Evolutionary conservation across 37 sponge, comb jelly and placozoan species (phyloP), one percentile per base, ranked within the genome.

Genomic region (Diacarnus erythraeanus): DNA sequence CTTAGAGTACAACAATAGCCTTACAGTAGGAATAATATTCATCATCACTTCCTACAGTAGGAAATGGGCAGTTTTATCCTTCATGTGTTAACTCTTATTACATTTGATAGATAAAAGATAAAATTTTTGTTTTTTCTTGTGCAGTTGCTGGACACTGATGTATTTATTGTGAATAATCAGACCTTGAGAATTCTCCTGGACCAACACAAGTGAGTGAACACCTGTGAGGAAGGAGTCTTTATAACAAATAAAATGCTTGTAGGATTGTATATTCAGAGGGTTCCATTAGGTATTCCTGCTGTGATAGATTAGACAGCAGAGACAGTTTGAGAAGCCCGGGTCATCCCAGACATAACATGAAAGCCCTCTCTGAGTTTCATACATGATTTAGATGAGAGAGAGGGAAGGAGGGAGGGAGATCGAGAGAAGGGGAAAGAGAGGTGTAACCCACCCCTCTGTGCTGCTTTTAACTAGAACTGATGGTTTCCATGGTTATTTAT

Each of bases 131-230:
- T 36, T 41, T 29, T 60, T 29, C 38, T 36, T 68, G 8, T 51
- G 1, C 70, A 94, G 94, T 89, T 60, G 83, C 82, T 95, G 42
- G 93, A 95, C 57, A 39, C 40, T 9, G 96, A 95, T 69, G 89
- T 89, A 57, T 89, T 95, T 76, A 47, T 95, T 29, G 82, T 81
- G 1, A 90, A 95, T 75, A 76, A 87, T 5, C 77, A 84, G 40
- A 89, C 85, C 0, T 83, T 95, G 59, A 79, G 42, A 15, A 56
- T 81, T 31, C 83, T 95, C 4, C 51, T 95, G 34, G 76, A 76
- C 17, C 74, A 85, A 38, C 59, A 89, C 29, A 92, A 87, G 93
- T 94, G 64, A 82, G 87, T 65, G 37, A 1, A 23, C 36, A 12
- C 51, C 12, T 47, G 12, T 15, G 51, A 12, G 6, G 51, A 12